Percentiles rank a stretch among this genome's conserved stretches.
These are phyloP conservation scores for Nymphalis c-album DNA, from an alignment of 2,888 invertebrate species.

Conservation along the genomic window DNA sequence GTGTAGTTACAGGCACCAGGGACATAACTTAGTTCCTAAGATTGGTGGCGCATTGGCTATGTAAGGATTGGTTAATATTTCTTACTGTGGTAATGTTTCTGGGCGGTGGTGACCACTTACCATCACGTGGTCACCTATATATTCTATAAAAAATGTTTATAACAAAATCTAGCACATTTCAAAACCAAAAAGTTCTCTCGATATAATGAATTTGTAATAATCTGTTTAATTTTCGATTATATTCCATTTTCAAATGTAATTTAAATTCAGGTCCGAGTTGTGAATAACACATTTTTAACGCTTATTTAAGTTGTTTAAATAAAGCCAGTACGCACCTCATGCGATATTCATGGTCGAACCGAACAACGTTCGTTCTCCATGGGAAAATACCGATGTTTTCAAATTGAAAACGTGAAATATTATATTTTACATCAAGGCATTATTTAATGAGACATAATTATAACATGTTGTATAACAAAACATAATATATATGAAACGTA, in stretches of 20 bases:
- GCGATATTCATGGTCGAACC: constrained; percentile 56
- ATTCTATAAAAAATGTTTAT: not conserved
- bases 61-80: no score
- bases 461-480: not conserved
- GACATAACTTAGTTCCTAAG: no score
- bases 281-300: constrained; percentile 27
- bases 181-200: not conserved
- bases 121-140: no score
- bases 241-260: not conserved
- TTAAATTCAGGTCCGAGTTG: not conserved
- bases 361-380: constrained; percentile 35
- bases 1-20: no score
- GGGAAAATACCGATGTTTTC: constrained; percentile 30
- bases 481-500: not conserved
- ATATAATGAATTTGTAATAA: not conserved
- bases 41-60: no score
- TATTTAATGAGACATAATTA: not conserved
- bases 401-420: constrained; percentile 28
- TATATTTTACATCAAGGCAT: not conserved
- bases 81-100: no score
- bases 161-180: not conserved
- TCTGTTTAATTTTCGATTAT: not conserved
- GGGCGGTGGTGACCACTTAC: no score
- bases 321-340: constrained; percentile 55
- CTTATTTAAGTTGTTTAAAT: constrained; percentile 49